Evolutionary conservation across 2,113 vertebrate species (phyloP).

Genomic region (Pelmatolapia mariae): DNA sequence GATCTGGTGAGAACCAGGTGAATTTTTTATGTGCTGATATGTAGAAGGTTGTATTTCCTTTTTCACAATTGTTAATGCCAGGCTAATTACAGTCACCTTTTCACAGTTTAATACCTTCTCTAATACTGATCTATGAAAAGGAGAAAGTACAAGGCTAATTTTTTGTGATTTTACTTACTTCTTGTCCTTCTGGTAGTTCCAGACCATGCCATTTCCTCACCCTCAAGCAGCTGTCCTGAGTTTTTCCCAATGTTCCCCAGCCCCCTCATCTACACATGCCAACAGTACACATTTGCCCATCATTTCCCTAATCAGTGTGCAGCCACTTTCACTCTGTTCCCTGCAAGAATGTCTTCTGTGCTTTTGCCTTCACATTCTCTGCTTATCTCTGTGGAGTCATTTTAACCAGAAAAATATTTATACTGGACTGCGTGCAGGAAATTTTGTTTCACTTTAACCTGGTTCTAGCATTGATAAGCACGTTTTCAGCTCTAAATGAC

Average conservation of each 20-base stretch:
- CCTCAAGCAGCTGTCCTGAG: neutral
- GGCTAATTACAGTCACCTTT: neutral
- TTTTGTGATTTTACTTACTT: neutral
- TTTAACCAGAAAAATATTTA: neutral
- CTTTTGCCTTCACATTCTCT: neutral
- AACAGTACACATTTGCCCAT: neutral
- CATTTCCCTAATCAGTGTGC: neutral
- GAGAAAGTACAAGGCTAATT: neutral
- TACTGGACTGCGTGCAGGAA: neutral
- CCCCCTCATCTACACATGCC: neutral
- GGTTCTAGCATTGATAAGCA: neutral
- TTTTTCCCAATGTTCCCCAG: neutral
- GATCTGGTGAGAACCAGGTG: neutral
- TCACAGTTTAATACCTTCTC: neutral
- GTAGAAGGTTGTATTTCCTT: neutral
- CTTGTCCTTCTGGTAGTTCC: neutral
- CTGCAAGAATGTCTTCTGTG: neutral
- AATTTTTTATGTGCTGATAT: neutral
- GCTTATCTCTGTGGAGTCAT: neutral
- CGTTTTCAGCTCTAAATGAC: neutral
- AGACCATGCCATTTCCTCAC: neutral
- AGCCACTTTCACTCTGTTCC: neutral
- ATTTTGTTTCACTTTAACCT: neutral
- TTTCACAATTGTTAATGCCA: neutral
- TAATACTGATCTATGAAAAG: neutral